Evolutionary conservation across 2,888 invertebrate species (phyloP).

Genomic region (Monochamus alternatus): DNA sequence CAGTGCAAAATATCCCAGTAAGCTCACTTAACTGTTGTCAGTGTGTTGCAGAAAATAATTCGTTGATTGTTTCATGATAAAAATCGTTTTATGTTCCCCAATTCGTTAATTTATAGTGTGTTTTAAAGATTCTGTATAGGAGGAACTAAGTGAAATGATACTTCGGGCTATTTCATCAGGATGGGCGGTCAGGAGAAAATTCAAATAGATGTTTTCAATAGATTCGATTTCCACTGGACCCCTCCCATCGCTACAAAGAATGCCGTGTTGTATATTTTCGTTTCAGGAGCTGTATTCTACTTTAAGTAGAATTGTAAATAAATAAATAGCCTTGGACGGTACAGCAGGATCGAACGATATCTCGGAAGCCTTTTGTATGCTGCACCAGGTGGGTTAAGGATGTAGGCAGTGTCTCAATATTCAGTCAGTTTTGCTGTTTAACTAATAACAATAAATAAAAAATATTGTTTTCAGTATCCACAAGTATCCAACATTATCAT

Average conservation of each 20-base stretch:
- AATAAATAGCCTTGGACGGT: constrained; percentile 24
- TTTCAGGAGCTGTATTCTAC: constrained; percentile 18
- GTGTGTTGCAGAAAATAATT: too few species aligned
- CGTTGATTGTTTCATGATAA: too few species aligned
- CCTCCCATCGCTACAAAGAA: constrained; percentile 36
- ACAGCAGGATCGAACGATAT: neutral
- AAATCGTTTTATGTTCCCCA: too few species aligned
- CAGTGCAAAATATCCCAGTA: too few species aligned
- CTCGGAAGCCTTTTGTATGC: neutral
- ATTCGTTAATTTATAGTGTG: too few species aligned
- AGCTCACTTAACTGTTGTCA: too few species aligned
- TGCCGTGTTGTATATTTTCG: constrained; percentile 21
- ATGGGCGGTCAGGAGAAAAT: constrained; percentile 51
- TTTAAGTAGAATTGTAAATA: constrained; percentile 24
- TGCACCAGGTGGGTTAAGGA: neutral
- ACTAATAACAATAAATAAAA: too few species aligned
- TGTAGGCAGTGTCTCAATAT: too few species aligned
- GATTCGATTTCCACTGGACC: constrained; percentile 54
- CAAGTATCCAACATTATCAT: too few species aligned
- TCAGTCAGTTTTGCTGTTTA: too few species aligned
- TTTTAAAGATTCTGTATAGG: neutral
- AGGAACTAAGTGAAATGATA: neutral
- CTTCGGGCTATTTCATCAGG: constrained; percentile 52
- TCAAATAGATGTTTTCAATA: constrained; percentile 57
- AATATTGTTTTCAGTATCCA: too few species aligned